Evolutionary conservation across 2,888 invertebrate species (phyloP), one percentile per base, ranked within the genome.

Genomic region (Nomada hirtipes): DNA sequence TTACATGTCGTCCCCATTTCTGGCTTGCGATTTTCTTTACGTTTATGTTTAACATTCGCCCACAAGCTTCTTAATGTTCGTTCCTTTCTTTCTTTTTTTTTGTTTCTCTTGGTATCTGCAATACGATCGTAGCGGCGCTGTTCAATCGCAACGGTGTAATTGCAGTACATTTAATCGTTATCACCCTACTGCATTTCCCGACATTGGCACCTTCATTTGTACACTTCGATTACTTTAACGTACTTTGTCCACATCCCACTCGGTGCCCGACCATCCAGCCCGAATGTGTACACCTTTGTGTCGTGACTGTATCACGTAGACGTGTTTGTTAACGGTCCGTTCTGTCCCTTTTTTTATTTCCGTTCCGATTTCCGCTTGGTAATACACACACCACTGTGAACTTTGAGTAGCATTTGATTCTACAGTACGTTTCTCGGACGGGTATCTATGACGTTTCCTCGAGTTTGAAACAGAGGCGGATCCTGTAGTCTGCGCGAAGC

Each of bases 391-490:
- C 13, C 50, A 15, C 50, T 50, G 7, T 42, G 15, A 77, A 52
- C 20, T 44, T 59, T 18, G 18, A 65, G 47, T 76, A 74, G 74
- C 59, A 13, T 50, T n/a, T 60, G 23, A 44, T 52, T 36, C 44
- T 47, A 50, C 70, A 29, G 36, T 71, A 18, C 53, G 26, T 70
- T 42, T 23, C 23, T 63, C 55, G 23, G 55, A 55, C 26, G 59
- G 50, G 50, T 64, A 59, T 64, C 36, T 26, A 52, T 18, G 61
- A 63, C 13, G 61, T 60, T 61, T 76, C 52, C 44, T 53, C 52
- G 9, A 61, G 23, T 20, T 42, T 29, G 0, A 42, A 42, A 60
- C 77, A 73, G 77, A 77, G 77, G 74, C 77, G 76, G 76, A 75
- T 75, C 4, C 18, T 60, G 29, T 50, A 9, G 7, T 42, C 1